These are phyloP conservation scores for Falcunculus frontatus DNA, from an alignment of 2,113 vertebrate species.

Conservation along the genomic window DNA sequence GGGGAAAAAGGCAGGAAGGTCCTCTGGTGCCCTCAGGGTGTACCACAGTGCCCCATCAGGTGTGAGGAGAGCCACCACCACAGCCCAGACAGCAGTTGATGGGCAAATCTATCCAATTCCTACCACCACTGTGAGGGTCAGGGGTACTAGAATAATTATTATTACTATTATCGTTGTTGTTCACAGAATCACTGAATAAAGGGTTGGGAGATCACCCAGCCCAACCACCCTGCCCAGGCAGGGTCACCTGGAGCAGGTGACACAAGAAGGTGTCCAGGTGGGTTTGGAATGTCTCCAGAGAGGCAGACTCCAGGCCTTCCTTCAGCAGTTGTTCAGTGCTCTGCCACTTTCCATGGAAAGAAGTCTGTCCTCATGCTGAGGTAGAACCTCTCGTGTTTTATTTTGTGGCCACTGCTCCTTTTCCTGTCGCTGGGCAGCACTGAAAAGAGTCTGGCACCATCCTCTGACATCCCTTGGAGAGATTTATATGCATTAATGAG, in stretches of 20 bases:
- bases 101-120: neutral
- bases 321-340: neutral
- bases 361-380: neutral
- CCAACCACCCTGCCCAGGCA: neutral
- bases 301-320: neutral
- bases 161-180: neutral
- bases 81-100: accelerated
- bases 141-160: neutral
- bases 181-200: neutral
- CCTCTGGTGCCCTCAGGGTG: neutral
- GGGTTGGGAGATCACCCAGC: neutral
- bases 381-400: neutral
- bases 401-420: neutral
- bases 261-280: neutral
- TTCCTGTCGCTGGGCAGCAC: neutral
- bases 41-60: neutral
- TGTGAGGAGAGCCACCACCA: accelerated
- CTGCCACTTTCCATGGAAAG: neutral
- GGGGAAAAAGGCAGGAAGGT: neutral
- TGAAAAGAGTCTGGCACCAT: neutral
- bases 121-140: too few species aligned
- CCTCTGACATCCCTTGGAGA: neutral
- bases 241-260: neutral
- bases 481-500: neutral
- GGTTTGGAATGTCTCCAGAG: neutral